Percentiles rank a stretch among this genome's conserved stretches.
Conservation (phyloP, 2,113 vertebrate species). For the rat (Rattus norvegicus) region DNA sequence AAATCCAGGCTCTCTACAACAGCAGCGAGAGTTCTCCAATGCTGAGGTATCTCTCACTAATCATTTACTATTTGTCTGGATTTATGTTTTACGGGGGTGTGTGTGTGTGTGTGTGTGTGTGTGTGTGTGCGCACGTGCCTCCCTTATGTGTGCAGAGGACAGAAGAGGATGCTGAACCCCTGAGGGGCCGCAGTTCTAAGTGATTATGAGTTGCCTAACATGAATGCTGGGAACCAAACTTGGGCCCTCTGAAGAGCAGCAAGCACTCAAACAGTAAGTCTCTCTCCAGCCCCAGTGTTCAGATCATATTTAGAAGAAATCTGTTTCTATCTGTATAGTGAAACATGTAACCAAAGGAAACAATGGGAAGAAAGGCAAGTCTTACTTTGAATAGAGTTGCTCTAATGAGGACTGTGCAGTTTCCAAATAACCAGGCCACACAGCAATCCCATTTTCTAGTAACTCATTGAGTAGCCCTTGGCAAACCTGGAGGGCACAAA, state of each 20-base stretch:
- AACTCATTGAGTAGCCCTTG: constrained; percentile 93
- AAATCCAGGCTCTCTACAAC: not conserved
- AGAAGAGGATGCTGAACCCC: not conserved
- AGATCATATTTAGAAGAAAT: not conserved
- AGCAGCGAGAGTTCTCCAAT: not conserved
- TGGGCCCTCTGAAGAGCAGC: not conserved
- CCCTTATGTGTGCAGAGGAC: not conserved
- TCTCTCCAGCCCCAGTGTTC: not conserved
- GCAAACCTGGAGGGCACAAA: constrained; percentile 89
- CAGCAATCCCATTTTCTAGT: constrained; percentile 90
- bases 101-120: not conserved
- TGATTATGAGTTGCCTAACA: not conserved
- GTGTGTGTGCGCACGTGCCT: not conserved
- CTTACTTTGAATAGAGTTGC: constrained; percentile 93
- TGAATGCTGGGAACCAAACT: not conserved
- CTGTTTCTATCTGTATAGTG: constrained; percentile 19
- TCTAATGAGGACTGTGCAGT: constrained; percentile 89
- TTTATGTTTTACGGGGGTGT: not conserved
- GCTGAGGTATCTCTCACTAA: not conserved
- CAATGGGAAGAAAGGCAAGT: constrained; percentile 48
- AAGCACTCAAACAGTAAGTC: not conserved
- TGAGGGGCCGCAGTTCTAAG: not conserved
- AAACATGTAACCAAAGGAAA: constrained; percentile 32
- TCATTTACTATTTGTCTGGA: not conserved
- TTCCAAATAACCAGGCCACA: constrained; percentile 96